phyloP scores from a whole-genome alignment of 1,140 invertebrate species.

The Teleopsis dalmanni region DNA sequence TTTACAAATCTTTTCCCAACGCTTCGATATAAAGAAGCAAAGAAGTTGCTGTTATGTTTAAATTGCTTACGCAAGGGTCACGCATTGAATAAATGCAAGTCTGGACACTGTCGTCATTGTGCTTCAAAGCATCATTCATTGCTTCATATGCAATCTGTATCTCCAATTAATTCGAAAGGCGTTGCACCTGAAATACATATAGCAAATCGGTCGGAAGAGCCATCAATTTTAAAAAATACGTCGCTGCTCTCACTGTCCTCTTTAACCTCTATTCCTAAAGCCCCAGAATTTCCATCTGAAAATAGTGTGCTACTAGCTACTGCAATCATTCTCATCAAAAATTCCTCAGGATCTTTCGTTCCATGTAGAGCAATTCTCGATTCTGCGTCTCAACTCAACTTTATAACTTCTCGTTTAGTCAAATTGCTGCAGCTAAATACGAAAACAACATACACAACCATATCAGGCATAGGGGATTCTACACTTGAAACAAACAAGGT shows the following conservation, averaged over 20 bases:
- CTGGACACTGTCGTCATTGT: no score
- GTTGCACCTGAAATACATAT: no score
- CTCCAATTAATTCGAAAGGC: no score
- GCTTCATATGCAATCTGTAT: no score
- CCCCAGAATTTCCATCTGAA: not conserved
- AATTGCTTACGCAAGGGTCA: no score
- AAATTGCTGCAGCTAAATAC: not conserved
- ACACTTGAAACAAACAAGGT: constrained; percentile 1
- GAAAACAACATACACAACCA: not conserved
- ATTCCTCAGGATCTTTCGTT: not conserved
- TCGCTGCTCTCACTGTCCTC: not conserved
- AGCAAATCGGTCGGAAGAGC: no score
- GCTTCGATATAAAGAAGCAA: no score
- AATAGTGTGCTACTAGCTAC: constrained; percentile 5
- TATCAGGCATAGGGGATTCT: constrained; percentile 1
- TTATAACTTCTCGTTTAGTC: constrained; percentile 2
- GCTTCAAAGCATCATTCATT: no score
- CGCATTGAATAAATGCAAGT: no score
- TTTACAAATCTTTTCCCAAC: no score
- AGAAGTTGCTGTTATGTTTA: no score
- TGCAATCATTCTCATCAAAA: constrained; percentile 5
- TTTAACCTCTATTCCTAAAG: not conserved
- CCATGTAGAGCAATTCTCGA: constrained; percentile 7
- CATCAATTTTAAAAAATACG: not conserved
- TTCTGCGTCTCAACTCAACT: constrained; percentile 7